Evolutionary conservation across 2,113 vertebrate species (phyloP), one percentile per base, ranked within the genome.

Genomic region (Casuarius casuarius): DNA sequence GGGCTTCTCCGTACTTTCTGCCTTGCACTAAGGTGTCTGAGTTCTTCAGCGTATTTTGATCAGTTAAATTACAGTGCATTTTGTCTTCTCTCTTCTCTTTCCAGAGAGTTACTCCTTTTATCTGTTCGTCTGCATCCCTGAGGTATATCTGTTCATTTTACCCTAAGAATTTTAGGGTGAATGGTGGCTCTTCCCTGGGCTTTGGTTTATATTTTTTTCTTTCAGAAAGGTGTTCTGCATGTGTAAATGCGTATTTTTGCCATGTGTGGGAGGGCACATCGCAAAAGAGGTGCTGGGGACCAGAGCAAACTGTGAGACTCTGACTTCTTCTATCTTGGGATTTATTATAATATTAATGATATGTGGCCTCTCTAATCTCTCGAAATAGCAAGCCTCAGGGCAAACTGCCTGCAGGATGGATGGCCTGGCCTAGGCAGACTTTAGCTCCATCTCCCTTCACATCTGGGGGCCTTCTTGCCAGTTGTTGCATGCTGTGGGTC

Each of bases 401-500:
- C 87, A 59, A 70, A 84, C 94, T 95, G 94, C 94, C 93, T 77
- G 85, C 93, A 94, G 94, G 94, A 96, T 94, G 94, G 94, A 94
- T 93, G 66, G 87, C 87, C 88, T 87, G 76, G 84, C 92, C 82
- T n/a, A 19, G 62, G 7, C 76, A 92, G 91, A 65, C 65, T 68
- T 65, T 16, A 79, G 80, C 80, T 73, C 93, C 16, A 59, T 96
- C 89, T 81, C 83, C 38, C 75, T 62, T 87, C 86, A 42, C 35
- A 48, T 38, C 81, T 23, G 46, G 65, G 82, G 84, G 82, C 68
- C 35, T 72, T 94, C 92, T 89, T 89, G 87, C 87, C 91, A 89
- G 71, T 90, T 94, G 84, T 79, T 94, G 87, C 48, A 56, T 75
- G 88, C 82, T 86, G 80, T 63, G 94, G 90, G 88, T 94, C 70